phyloP scores from a whole-genome alignment of 2,797 vertebrate genomes.

The Poliocrania exsul region DNA sequence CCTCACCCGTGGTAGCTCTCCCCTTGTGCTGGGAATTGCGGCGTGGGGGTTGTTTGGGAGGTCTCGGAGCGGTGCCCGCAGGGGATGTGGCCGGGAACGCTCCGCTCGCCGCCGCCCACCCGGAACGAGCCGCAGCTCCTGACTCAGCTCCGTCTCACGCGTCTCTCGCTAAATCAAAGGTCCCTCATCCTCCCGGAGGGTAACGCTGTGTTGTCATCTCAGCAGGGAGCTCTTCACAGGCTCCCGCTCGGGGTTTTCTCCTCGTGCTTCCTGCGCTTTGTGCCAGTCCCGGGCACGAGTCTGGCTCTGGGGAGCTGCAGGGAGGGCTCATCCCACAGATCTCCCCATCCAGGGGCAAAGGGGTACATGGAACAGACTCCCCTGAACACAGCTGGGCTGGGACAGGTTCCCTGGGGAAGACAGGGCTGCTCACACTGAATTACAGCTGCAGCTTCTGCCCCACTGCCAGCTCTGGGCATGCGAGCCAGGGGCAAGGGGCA shows the following conservation, averaged over 20 bases:
- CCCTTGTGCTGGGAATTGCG: accelerated
- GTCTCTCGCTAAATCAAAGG: not conserved
- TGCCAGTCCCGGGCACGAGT: accelerated
- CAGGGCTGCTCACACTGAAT: accelerated
- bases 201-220: not conserved
- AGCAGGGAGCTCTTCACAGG: not conserved
- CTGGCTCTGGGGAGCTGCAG: accelerated
- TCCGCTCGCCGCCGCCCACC: not conserved
- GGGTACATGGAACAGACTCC: accelerated
- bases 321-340: not conserved
- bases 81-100: not conserved
- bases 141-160: not conserved
- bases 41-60: not conserved
- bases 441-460: not conserved
- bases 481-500: not conserved
- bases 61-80: accelerated
- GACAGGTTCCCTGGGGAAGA: too few relatives aligned
- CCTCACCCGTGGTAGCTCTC: not conserved
- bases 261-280: accelerated
- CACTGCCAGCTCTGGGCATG: not conserved
- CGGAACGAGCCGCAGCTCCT: not conserved
- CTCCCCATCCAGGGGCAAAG: not conserved
- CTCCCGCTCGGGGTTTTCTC: not conserved
- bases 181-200: not conserved
- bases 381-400: accelerated